Base-by-base conservation (phyloP, 2,888 invertebrate genomes). In the Pristionchus fissidentatus region DNA sequence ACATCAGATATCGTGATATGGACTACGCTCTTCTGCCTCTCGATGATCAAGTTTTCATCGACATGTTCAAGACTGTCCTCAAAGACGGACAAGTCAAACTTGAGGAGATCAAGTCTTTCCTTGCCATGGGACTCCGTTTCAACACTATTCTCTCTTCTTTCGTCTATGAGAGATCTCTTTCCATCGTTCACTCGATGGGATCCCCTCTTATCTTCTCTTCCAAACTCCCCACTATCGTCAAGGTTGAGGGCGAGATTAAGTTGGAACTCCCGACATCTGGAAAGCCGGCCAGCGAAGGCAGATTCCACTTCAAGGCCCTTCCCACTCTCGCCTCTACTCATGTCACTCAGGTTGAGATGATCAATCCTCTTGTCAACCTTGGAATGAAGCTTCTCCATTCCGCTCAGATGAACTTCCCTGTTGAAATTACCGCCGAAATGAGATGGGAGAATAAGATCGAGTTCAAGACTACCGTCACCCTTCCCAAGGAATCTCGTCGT, bases 381-480 rank as follows among this genome's bases (percentile, higher is more conserved):
- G 92, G 92, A 78, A 84, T 89, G 78, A 87, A 89, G 84, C 84
- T 88, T 10, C 81, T 88, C 19, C 87, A 86, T 83, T 83, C 87
- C 46, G 84, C 84, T 83, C 86, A 87, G 43, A 57, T 85, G 15
- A 84, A 87, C 79, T 77, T 88, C 22, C 92, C 92, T 32, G 49
- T 92, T 15, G 88, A 88, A 77, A 38, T 85, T 43, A 84, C 86
- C 49, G 22, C 83, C 35, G 81, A 84, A 38, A 26, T 85, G 66
- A 41, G 43, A 41, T 35, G 75, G 60, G 84, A 83, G 79, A 84
- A 85, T 73, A 62, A 55, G 57, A 15, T 85, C 85, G 86, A 86
- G 70, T 82, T 86, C 84, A 80, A 85, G 83, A 79, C 84, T 26
- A 83, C 85, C 46, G 43, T 89, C 80, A 57, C 82, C 15, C 43